phyloP scores from a whole-genome alignment of 2,113 vertebrate species.

The Ahaetulla prasina region DNA sequence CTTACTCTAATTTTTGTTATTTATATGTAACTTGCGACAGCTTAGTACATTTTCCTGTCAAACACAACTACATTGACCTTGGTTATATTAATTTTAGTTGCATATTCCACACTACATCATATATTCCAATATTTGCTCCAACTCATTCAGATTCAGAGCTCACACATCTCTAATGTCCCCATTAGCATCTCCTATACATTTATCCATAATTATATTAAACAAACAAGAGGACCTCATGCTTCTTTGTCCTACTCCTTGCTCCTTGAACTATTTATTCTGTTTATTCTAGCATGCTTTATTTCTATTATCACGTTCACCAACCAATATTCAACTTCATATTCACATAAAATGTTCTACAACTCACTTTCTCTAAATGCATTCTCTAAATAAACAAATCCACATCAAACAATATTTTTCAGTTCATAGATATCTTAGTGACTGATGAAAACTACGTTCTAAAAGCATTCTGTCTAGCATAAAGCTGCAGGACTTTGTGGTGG shows the following conservation, averaged over 20 bases:
- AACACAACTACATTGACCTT: neutral
- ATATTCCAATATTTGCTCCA: neutral
- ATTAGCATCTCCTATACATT: neutral
- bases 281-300: neutral
- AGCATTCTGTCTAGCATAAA: neutral
- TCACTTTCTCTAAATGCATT: neutral
- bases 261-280: neutral
- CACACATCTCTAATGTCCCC: neutral
- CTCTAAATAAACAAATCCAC: neutral
- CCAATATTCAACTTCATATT: neutral
- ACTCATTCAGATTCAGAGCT: neutral
- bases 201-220: neutral
- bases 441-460: neutral
- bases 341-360: neutral
- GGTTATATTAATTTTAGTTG: neutral
- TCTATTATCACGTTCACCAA: neutral
- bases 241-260: neutral
- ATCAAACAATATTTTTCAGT: neutral
- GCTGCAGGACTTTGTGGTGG: neutral
- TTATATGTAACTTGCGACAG: neutral
- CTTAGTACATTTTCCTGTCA: neutral
- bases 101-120: neutral
- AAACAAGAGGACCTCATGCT: neutral
- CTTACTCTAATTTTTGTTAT: neutral
- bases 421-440: neutral